A percentile compares a stretch with the other conserved stretches of the same genome.
These are phyloP conservation scores for Siniperca scherzeri DNA, from an alignment of 2,797 vertebrate species.

Conservation along the genomic window DNA sequence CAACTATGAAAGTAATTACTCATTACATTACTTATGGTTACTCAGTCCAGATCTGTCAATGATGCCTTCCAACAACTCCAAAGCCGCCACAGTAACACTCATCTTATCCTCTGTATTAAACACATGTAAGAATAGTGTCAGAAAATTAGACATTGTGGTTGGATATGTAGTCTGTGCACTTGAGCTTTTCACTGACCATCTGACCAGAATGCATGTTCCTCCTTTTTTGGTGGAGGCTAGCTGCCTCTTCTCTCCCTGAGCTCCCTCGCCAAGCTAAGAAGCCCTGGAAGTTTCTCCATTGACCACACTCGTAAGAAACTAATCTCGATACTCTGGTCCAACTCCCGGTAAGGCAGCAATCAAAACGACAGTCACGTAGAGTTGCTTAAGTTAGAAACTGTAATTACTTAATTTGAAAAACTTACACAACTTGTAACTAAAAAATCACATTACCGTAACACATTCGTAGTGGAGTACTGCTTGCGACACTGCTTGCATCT, in stretches of 20 bases:
- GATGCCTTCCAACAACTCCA: no score
- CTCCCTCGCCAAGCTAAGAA: neutral
- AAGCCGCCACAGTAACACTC: no score
- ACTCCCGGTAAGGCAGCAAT: no score
- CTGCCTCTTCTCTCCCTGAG: neutral
- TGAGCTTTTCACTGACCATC: neutral
- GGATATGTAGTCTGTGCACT: neutral
- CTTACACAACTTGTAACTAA: neutral
- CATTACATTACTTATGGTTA: no score
- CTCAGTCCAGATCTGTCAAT: no score
- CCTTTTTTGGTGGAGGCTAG: neutral
- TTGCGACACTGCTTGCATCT: neutral
- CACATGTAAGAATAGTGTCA: neutral
- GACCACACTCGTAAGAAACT: neutral
- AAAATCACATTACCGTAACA: neutral
- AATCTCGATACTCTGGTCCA: neutral
- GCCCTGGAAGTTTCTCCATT: neutral
- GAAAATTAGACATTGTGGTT: neutral
- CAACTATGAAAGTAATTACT: no score
- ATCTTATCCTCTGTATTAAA: neutral
- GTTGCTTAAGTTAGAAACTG: neutral
- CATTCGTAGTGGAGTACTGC: neutral
- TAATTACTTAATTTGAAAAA: neutral
- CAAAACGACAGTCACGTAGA: neutral
- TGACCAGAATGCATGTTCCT: neutral